Conservation (phyloP, 2,888 invertebrate species). For the Folsomia manolachei region DNA sequence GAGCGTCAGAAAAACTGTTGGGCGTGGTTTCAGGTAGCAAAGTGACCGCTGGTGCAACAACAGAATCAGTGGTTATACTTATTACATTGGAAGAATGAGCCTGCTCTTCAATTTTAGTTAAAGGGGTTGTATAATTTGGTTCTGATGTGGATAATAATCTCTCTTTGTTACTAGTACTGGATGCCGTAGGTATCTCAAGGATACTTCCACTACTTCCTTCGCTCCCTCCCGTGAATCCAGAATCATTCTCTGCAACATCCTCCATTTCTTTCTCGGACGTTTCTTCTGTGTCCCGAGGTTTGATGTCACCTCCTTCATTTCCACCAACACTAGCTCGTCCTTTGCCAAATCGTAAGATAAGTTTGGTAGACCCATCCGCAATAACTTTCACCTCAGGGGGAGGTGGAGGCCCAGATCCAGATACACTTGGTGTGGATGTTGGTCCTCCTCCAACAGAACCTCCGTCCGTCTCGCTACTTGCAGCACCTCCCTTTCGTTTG, state of each 20-base stretch:
- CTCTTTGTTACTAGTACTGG: conserved; percentile 15
- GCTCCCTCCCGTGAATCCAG: conserved; percentile 49
- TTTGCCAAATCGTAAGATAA: conserved; percentile 72
- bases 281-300: not conserved
- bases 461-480: conserved; percentile 55
- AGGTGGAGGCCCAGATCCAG: conserved; percentile 25
- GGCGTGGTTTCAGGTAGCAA: conserved; percentile 5
- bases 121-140: not conserved
- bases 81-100: not conserved
- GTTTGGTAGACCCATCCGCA: conserved; percentile 58
- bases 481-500: conserved; percentile 59
- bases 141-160: not conserved
- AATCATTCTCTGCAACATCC: conserved; percentile 39
- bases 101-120: not conserved
- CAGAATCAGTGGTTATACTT: conserved; percentile 5
- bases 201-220: conserved; percentile 43
- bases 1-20: not conserved
- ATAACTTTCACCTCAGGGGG: conserved; percentile 46
- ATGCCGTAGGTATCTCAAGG: not conserved
- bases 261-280: not conserved
- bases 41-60: not conserved
- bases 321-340: conserved; percentile 52
- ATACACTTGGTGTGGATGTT: too few species aligned
- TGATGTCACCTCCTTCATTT: conserved; percentile 4
- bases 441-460: too few species aligned